Conservation (phyloP, 2,888 invertebrate species). For the Apotomis capreana region DNA sequence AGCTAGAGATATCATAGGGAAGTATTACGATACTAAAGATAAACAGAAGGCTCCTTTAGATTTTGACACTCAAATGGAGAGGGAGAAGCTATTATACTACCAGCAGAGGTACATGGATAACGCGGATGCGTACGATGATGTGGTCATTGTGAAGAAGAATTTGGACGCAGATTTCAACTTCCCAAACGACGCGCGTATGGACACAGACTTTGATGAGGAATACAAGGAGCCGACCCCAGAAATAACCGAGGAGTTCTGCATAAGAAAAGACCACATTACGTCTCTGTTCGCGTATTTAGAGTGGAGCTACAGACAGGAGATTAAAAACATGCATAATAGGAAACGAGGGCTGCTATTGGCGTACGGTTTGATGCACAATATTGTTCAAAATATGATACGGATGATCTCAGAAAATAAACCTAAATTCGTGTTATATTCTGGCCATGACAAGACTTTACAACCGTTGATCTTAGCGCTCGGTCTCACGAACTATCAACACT, state of each 20-base stretch:
- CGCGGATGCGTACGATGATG: conserved; percentile 76
- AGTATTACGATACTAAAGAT: conserved; percentile 67
- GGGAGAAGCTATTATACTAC: conserved; percentile 76
- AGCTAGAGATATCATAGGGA: conserved; percentile 74
- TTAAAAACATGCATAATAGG: conserved; percentile 84
- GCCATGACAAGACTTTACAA: conserved; percentile 95
- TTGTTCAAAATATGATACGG: conserved; percentile 90
- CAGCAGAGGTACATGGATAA: conserved; percentile 77
- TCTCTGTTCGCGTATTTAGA: conserved; percentile 92
- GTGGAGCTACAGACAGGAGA: conserved; percentile 88
- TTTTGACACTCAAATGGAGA: conserved; percentile 81
- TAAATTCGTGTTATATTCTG: conserved; percentile 92
- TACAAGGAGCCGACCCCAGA: conserved; percentile 73
- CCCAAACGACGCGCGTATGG: conserved; percentile 74
- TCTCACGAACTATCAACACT: conserved; percentile 84
- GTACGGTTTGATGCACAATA: conserved; percentile 92
- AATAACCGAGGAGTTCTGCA: conserved; percentile 79
- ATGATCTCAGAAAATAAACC: conserved; percentile 90
- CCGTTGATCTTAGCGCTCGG: conserved; percentile 92
- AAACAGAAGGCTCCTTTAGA: conserved; percentile 67
- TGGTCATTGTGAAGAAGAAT: conserved; percentile 78
- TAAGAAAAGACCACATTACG: conserved; percentile 88
- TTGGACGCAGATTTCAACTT: conserved; percentile 80
- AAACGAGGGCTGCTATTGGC: conserved; percentile 88
- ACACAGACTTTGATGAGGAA: conserved; percentile 76